These are phyloP conservation scores for Chrysotoxum bicinctum DNA, from an alignment of 2,888 invertebrate species.

Conservation along the genomic window DNA sequence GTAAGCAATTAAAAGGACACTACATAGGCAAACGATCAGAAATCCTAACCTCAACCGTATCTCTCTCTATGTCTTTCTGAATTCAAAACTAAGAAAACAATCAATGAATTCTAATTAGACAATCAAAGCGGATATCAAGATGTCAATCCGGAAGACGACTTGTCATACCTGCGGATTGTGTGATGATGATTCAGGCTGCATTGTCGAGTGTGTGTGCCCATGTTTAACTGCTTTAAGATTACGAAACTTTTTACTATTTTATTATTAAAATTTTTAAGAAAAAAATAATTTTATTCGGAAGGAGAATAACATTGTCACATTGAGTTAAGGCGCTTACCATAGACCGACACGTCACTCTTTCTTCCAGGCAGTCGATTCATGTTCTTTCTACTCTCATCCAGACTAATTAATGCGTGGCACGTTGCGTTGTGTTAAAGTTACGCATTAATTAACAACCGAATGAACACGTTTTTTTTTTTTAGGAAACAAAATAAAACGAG, in stretches of 20 bases:
- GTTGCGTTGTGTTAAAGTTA: slow-evolving; percentile 47
- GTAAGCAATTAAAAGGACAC: slow-evolving; percentile 27
- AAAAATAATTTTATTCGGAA: slow-evolving; percentile 51
- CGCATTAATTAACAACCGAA: slow-evolving; percentile 64
- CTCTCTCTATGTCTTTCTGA: background rate
- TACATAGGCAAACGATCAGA: background rate
- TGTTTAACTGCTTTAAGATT: slow-evolving; percentile 39
- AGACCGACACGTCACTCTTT: slow-evolving; percentile 36
- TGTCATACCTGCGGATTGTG: slow-evolving; percentile 66
- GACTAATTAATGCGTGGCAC: slow-evolving; percentile 67
- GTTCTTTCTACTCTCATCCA: slow-evolving; percentile 57
- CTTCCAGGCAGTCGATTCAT: slow-evolving; percentile 5
- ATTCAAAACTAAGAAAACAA: slow-evolving; percentile 26
- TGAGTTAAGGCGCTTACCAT: slow-evolving; percentile 58
- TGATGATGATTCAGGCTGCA: slow-evolving; percentile 68
- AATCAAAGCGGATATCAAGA: slow-evolving; percentile 71
- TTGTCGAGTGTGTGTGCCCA: slow-evolving; percentile 39
- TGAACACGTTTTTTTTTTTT: slow-evolving; percentile 26
- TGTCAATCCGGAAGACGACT: slow-evolving; percentile 70
- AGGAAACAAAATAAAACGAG: slow-evolving; percentile 8
- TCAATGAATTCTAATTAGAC: slow-evolving; percentile 59
- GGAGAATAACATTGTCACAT: slow-evolving; percentile 8
- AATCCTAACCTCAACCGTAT: background rate
- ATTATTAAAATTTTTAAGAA: slow-evolving; percentile 7
- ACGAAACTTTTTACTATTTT: background rate